A percentile compares a stretch with the other conserved stretches of the same genome.
phyloP scores from a whole-genome alignment of 2,797 vertebrate species.

The Eptatretus atami region DNA sequence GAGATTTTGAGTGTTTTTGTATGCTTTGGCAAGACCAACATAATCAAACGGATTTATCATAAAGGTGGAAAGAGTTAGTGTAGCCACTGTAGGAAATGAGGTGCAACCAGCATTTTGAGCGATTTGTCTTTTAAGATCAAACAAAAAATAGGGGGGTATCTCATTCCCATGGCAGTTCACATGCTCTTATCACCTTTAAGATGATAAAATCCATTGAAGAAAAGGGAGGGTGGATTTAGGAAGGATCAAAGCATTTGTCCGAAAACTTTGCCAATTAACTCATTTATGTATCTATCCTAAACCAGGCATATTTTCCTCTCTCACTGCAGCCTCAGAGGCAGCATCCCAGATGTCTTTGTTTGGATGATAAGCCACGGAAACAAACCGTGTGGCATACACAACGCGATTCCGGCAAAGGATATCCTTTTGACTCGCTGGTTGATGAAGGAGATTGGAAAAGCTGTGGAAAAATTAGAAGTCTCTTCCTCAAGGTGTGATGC shows the following conservation, averaged over 20 bases:
- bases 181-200: neutral
- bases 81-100: too few relatives aligned
- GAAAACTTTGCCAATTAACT: too few relatives aligned
- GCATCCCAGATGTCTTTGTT: slow-evolving; percentile 57
- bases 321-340: slow-evolving; percentile 58
- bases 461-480: slow-evolving; percentile 67
- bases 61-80: too few relatives aligned
- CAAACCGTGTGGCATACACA: slow-evolving; percentile 61
- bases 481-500: slow-evolving; percentile 48
- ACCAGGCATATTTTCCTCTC: neutral
- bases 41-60: too few relatives aligned
- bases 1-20: too few relatives aligned
- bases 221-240: too few relatives aligned
- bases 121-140: too few relatives aligned
- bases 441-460: slow-evolving; percentile 69
- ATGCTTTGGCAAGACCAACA: too few relatives aligned
- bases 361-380: slow-evolving; percentile 74
- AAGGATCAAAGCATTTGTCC: too few relatives aligned
- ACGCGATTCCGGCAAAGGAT: slow-evolving; percentile 62
- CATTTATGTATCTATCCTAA: too few relatives aligned
- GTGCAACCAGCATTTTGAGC: too few relatives aligned
- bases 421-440: slow-evolving; percentile 45
- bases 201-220: too few relatives aligned
- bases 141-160: neutral
- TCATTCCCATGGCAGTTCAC: neutral